Evolutionary conservation across 2,797 vertebrate species (phyloP).

Genomic region (Loris lydekkerianus): DNA sequence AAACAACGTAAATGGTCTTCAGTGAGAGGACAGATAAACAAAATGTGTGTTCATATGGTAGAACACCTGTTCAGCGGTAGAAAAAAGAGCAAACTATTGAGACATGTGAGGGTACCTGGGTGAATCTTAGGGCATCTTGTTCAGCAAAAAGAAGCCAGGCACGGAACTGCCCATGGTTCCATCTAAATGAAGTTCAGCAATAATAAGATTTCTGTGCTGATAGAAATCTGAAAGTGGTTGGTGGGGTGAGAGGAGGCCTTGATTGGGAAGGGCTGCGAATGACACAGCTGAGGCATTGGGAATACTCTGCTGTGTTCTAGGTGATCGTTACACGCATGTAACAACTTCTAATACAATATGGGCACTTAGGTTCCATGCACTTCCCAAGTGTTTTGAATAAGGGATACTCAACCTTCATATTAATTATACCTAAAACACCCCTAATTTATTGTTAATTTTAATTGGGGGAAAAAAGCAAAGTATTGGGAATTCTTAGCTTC

Average conservation of each 20-base stretch:
- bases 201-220: not conserved
- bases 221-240: slow-evolving; percentile 2
- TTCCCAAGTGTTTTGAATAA: not conserved
- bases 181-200: slow-evolving; percentile 36
- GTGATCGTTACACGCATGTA: not conserved
- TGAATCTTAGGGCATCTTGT: not conserved
- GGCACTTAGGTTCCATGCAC: not conserved
- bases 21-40: not conserved
- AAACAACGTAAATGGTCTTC: not conserved
- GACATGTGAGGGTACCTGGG: not conserved
- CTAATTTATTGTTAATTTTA: slow-evolving; percentile 60
- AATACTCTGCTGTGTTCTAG: not conserved
- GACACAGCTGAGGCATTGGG: not conserved
- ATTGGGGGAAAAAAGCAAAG: not conserved
- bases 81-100: not conserved
- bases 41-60: not conserved
- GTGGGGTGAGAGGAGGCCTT: not conserved
- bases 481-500: not conserved
- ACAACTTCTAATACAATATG: not conserved
- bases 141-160: not conserved
- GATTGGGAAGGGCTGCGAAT: not conserved
- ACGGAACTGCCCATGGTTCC: not conserved
- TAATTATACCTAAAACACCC: not conserved
- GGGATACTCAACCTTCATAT: not conserved
- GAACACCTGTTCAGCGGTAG: not conserved